Evolutionary conservation across 2,113 vertebrate genomes (phyloP).

Genomic region (Atractosteus spatula): DNA sequence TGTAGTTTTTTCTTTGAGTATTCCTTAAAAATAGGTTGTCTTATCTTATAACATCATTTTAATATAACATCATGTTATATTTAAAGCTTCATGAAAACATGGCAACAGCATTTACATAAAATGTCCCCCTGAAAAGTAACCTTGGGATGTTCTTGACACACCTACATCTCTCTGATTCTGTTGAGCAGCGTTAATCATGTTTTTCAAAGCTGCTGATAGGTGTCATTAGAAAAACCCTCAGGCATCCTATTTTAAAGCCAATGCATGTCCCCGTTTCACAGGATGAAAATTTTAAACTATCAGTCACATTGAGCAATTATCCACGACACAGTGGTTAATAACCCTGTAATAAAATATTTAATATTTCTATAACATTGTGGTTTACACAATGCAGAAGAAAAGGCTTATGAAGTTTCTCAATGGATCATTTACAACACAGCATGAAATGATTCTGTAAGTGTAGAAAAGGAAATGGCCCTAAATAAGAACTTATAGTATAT

Average conservation of each 20-base stretch:
- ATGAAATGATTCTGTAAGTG: too few relatives aligned
- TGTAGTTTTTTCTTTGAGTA: too few relatives aligned
- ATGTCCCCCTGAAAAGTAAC: neutral
- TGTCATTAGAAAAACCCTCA: conserved; percentile 12
- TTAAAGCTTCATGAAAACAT: too few relatives aligned
- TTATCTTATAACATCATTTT: too few relatives aligned
- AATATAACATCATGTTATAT: too few relatives aligned
- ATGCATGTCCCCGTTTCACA: neutral
- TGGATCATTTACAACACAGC: too few relatives aligned
- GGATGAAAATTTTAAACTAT: neutral
- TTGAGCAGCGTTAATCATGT: conserved; percentile 12
- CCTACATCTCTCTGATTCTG: neutral
- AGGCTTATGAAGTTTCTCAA: neutral
- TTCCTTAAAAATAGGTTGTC: too few relatives aligned
- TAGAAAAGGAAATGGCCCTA: neutral
- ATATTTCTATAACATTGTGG: neutral
- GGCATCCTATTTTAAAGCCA: conserved; percentile 1
- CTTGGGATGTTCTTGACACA: conserved; percentile 1
- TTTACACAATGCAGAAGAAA: neutral
- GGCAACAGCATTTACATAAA: too few relatives aligned
- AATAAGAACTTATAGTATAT: too few relatives aligned
- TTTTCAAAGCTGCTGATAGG: conserved; percentile 19
- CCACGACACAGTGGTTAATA: neutral
- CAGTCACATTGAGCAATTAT: neutral
- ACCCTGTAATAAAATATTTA: neutral